Evolutionary conservation across 2,888 invertebrate genomes (phyloP).

Genomic region (Polietes domitor): DNA sequence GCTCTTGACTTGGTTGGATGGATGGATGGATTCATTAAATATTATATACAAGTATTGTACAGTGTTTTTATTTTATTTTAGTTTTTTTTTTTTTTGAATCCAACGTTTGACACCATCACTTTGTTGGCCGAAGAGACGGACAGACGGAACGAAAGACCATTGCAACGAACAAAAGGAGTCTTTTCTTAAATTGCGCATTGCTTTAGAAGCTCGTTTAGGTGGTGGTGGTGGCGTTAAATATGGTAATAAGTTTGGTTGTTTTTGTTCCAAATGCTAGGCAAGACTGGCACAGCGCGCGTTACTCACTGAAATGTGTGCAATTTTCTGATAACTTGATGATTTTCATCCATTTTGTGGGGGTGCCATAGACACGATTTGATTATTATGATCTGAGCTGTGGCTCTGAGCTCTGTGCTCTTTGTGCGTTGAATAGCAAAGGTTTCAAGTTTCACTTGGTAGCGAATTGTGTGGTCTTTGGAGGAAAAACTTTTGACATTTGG

Average conservation of each 20-base stretch:
- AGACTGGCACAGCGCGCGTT: background rate
- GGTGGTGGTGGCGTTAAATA: conserved; percentile 59
- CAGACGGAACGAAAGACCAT: too few species aligned
- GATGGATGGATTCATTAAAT: conserved; percentile 14
- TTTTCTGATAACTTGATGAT: conserved; percentile 3
- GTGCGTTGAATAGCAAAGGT: too few species aligned
- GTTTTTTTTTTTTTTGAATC: too few species aligned
- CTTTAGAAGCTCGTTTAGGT: background rate
- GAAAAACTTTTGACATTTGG: too few species aligned
- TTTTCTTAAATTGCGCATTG: background rate
- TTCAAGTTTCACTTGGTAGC: too few species aligned
- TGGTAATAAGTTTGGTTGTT: conserved; percentile 42
- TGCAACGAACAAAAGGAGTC: conserved; percentile 2
- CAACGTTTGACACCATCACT: conserved; percentile 8
- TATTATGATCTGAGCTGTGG: too few species aligned
- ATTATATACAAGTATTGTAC: background rate
- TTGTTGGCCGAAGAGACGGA: background rate
- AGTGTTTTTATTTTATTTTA: background rate
- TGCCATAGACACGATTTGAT: conserved; percentile 24
- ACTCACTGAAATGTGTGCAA: background rate
- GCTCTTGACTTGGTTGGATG: background rate
- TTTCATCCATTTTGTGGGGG: conserved; percentile 3
- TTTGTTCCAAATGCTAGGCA: background rate
- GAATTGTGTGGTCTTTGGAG: too few species aligned
- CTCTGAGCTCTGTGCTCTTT: too few species aligned